Evolutionary conservation across 2,113 vertebrate genomes (phyloP), one percentile per base, ranked within the genome.

Genomic region (Scophthalmus maximus): DNA sequence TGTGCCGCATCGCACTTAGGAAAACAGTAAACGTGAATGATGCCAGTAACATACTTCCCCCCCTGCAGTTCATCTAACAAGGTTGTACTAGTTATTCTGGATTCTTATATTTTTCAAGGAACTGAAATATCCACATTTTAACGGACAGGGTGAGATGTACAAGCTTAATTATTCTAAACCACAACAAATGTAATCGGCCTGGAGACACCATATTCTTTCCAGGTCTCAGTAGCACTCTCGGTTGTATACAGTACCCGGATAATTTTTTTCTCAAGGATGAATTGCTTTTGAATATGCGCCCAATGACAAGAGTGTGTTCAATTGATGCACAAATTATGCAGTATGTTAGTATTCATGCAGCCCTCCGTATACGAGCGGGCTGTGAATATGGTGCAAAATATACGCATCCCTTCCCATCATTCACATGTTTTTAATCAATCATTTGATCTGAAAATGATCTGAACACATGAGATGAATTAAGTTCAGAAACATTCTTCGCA

Each of bases 381-480:
- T 56, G 57, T 62, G 60, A 76, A 62, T 51, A 46, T 61, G 55
- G 57, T 11, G 32, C 49, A 51, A 38, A 27, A 51, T 58, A 46
- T 57, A 11, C 38, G 34, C 34, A 26, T 71, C 68, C 68, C 18
- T 14, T n/a, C n/a, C 57, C 6, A 49, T 71, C 49, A 63, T 44
- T 68, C 63, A 64, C 55, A 64, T 71, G 68, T 58, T 74, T 50
- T 63, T 87, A 73, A 84, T 84, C 59, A 76, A 78, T 47, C 53
- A 58, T 79, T 79, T 67, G 57, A 77, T 78, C 52, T 55, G 42
- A 57, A 65, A 71, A 68, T 30, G 0, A 68, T 68, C 29, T 42
- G 4, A 57, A 18, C 61, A 70, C 56, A n/a, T 64, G 26, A 53
- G 34, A 65, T 61, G 27, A 60, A 64, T 59, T 46, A 32, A 20